Percentiles rank a stretch among this genome's conserved stretches.
These are phyloP conservation scores for Drosophila grimshawi DNA, from an alignment of 1,140 invertebrate species.

Conservation along the genomic window DNA sequence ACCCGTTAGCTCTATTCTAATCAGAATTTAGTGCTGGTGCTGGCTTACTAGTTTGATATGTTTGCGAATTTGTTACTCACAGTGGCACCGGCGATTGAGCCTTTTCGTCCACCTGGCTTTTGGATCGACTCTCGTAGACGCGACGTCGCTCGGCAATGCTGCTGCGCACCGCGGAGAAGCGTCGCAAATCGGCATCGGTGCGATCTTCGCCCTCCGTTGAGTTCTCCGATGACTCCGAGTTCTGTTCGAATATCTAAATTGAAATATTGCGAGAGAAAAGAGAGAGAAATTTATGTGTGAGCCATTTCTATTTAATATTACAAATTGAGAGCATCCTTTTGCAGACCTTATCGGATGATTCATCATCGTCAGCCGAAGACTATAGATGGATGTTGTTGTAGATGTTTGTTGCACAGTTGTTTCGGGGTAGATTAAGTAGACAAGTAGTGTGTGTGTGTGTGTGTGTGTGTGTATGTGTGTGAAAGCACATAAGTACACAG, in stretches of 20 bases:
- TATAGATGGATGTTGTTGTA: conserved; percentile 44
- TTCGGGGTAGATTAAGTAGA: conserved; percentile 43
- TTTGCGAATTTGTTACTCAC: conserved; percentile 66
- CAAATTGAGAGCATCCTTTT: conserved; percentile 7
- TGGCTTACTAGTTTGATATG: neutral
- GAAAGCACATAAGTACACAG: conserved; percentile 34
- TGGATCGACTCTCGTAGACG: conserved; percentile 90
- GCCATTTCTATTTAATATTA: neutral
- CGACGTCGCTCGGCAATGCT: conserved; percentile 92
- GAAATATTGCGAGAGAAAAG: neutral
- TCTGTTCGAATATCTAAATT: conserved; percentile 80
- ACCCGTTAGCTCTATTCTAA: neutral
- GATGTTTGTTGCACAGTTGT: conserved; percentile 13
- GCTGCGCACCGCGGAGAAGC: conserved; percentile 86
- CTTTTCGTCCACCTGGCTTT: conserved; percentile 88
- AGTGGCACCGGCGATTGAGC: conserved; percentile 89
- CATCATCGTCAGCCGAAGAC: conserved; percentile 84
- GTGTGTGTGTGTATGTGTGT: neutral
- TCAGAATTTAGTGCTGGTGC: too few relatives aligned
- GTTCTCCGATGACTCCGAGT: conserved; percentile 82
- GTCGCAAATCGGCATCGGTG: conserved; percentile 77
- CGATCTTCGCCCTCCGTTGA: conserved; percentile 82
- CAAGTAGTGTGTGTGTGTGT: conserved; percentile 1
- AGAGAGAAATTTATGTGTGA: neutral
- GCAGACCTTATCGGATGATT: conserved; percentile 83